A percentile compares a stretch with the other conserved stretches of the same genome.
These are phyloP conservation scores for Sesamia inferens DNA, from an alignment of 2,888 invertebrate genomes.

Conservation along the genomic window DNA sequence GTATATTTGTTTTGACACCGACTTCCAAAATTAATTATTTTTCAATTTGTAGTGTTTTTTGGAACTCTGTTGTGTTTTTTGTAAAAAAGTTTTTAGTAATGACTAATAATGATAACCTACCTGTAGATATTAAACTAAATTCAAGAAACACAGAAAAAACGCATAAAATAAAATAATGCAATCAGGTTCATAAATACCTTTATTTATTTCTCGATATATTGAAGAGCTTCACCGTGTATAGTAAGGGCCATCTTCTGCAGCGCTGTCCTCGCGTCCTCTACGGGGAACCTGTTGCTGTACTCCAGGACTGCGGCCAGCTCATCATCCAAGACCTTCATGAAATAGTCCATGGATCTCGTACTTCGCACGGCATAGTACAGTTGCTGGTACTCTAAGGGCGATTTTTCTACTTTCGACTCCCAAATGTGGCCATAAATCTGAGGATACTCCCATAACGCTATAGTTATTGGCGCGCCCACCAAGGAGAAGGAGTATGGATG, in stretches of 20 bases:
- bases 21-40: too few relatives aligned
- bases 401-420: slow-evolving; percentile 77
- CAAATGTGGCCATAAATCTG: slow-evolving; percentile 80
- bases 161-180: slow-evolving; percentile 16
- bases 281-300: slow-evolving; percentile 78
- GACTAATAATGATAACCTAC: too few relatives aligned
- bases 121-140: too few relatives aligned
- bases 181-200: slow-evolving; percentile 45
- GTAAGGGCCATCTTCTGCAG: slow-evolving; percentile 85
- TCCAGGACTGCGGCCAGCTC: slow-evolving; percentile 79
- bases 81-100: too few relatives aligned
- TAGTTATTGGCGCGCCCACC: slow-evolving; percentile 81
- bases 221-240: slow-evolving; percentile 79
- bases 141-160: neutral
- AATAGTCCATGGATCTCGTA: slow-evolving; percentile 82
- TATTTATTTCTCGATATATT: slow-evolving; percentile 80
- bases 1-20: too few relatives aligned
- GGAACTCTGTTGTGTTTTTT: too few relatives aligned
- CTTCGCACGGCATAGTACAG: slow-evolving; percentile 81
- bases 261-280: slow-evolving; percentile 79
- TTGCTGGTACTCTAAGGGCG: slow-evolving; percentile 78
- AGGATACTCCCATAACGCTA: slow-evolving; percentile 86
- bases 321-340: slow-evolving; percentile 78
- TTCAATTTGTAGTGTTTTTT: too few relatives aligned
- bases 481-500: slow-evolving; percentile 84